Evolutionary conservation across 2,113 vertebrate species (phyloP).

Genomic region (Dicrurus megarhynchus): DNA sequence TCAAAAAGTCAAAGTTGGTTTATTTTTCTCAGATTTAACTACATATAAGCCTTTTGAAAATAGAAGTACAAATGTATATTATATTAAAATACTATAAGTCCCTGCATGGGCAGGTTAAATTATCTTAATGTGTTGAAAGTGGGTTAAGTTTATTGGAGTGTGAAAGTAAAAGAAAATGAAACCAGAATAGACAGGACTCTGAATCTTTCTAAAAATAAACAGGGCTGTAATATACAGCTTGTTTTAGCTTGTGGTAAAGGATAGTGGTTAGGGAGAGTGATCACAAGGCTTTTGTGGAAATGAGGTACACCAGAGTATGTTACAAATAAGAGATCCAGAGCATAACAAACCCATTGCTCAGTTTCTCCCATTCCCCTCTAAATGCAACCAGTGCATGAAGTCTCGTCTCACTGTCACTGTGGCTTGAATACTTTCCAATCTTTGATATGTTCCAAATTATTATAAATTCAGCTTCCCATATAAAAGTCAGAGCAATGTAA

Average conservation of each 20-base stretch:
- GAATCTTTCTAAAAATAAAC: slow-evolving; percentile 8
- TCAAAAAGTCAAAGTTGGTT: neutral
- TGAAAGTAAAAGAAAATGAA: neutral
- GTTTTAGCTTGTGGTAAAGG: neutral
- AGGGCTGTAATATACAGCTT: neutral
- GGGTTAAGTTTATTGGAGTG: neutral
- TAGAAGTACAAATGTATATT: neutral
- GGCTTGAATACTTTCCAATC: neutral
- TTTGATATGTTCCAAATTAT: neutral
- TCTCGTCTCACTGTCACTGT: neutral
- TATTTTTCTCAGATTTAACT: neutral
- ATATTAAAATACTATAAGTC: neutral
- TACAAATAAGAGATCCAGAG: neutral
- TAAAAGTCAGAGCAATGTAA: neutral
- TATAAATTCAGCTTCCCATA: slow-evolving; percentile 3
- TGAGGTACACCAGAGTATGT: neutral
- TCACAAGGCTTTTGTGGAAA: neutral
- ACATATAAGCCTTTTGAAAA: neutral
- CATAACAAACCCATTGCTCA: neutral
- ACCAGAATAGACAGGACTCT: neutral
- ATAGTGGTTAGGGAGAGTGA: neutral
- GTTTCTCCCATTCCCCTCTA: neutral
- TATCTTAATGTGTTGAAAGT: neutral
- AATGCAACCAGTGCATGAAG: neutral
- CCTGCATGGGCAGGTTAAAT: neutral